Evolutionary conservation across 2,888 invertebrate species (phyloP), one percentile per base, ranked within the genome.

Genomic region (Teinopalpus imperialis): DNA sequence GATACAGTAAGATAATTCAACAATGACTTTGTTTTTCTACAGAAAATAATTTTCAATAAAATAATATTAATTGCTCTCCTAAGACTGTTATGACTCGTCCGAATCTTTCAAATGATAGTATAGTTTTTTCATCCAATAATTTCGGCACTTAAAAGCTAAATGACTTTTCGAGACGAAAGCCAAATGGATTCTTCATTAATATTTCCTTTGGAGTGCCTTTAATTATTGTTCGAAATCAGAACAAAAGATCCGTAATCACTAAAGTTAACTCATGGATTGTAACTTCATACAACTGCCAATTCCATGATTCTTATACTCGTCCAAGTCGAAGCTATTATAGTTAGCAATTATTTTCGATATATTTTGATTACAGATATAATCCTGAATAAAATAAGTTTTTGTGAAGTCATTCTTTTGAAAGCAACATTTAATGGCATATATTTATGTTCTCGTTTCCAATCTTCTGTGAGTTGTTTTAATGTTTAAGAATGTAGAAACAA

Each of bases 71-170:
- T 34, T 3, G 10, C 3, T 23, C 1, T 13, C n/a, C 14, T 35
- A 23, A 29, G 37, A 40, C 9, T 27, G 24, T 12, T 7, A 36
- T 42, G 41, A 47, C 35, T 41, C 8, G 21, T 71, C 76, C 74
- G 67, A 72, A 64, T 53, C 59, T 55, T 51, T 51, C 53, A 65
- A 58, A 49, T 52, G 43, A 39, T 53, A 45, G 49, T 52, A 59
- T 49, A 59, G 63, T 64, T 75, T 71, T 73, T 67, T 39, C 13
- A 60, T 63, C 66, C 67, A 76, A 78, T 81, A 75, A 81, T 78
- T 80, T 76, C 67, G 76, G 74, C 81, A 77, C 77, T 81, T 74
- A 77, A 71, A 67, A 71, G 62, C 66, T 64, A 74, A 77, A 80
- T 80, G 78, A 73, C 73, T 69, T 71, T 66, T 56, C 56, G 65